Evolutionary conservation across 2,113 vertebrate genomes (phyloP).

Genomic region (Alethe castanea): DNA sequence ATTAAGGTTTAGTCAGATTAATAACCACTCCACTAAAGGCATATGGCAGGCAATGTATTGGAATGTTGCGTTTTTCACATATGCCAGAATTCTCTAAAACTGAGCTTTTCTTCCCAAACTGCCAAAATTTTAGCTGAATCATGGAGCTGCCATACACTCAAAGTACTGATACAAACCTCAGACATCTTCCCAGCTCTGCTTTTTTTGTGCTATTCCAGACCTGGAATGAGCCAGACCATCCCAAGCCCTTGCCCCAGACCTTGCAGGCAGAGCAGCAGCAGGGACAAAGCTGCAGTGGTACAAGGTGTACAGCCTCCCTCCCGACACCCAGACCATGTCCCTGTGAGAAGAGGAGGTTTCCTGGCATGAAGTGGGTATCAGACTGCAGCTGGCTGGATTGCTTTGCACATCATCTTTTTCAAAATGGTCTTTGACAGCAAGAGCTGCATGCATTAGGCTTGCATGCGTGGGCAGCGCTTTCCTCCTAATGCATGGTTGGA

Average conservation of each 20-base stretch:
- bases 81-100: neutral
- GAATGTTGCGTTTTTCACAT: neutral
- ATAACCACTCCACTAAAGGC: neutral
- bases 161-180: neutral
- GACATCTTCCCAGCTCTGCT: neutral
- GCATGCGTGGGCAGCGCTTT: neutral
- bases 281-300: neutral
- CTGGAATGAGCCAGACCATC: neutral
- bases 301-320: neutral
- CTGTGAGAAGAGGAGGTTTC: neutral
- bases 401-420: neutral
- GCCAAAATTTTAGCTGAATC: neutral
- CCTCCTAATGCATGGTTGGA: neutral
- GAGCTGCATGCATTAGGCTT: neutral
- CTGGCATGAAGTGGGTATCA: neutral
- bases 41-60: neutral
- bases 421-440: neutral
- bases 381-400: neutral
- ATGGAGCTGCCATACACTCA: neutral
- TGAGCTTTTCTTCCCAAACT: neutral
- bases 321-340: accelerated
- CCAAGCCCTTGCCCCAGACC: neutral
- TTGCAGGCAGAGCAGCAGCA: neutral
- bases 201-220: neutral
- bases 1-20: neutral